These are phyloP conservation scores for Holacanthella duospinosa DNA, from an alignment of 2,888 invertebrate species.

Conservation along the genomic window DNA sequence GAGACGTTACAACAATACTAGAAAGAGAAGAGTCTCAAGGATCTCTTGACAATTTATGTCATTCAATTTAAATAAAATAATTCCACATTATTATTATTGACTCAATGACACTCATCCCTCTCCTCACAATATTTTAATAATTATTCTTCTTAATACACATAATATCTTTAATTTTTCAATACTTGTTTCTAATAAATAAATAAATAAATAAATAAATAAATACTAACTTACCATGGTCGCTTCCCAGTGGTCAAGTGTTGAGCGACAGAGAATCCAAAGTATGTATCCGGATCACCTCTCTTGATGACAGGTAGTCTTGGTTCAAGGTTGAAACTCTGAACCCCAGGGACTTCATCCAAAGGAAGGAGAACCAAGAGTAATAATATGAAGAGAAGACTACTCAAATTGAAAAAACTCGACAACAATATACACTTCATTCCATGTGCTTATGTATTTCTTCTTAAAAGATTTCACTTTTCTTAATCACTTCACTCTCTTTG, in stretches of 20 bases:
- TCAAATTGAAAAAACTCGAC: constrained; percentile 19
- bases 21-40: no score
- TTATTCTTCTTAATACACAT: no score
- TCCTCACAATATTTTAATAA: no score
- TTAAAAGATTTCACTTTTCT: no score
- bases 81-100: not conserved
- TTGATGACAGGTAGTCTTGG: constrained; percentile 62
- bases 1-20: not conserved
- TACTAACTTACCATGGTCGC: constrained; percentile 28
- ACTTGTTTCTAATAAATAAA: not conserved
- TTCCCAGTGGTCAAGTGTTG: constrained; percentile 49
- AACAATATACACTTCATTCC: not conserved
- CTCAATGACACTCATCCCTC: not conserved
- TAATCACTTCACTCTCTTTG: no score
- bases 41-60: no score
- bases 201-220: no score
- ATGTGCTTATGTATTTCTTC: no score
- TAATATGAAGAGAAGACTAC: no score
- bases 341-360: not conserved
- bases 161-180: not conserved
- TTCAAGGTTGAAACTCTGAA: constrained; percentile 59
- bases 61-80: not conserved
- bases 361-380: constrained; percentile 20
- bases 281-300: constrained; percentile 55
- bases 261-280: constrained; percentile 83